phyloP scores from a whole-genome alignment of 2,888 invertebrate species.

The Rhagium mordax region DNA sequence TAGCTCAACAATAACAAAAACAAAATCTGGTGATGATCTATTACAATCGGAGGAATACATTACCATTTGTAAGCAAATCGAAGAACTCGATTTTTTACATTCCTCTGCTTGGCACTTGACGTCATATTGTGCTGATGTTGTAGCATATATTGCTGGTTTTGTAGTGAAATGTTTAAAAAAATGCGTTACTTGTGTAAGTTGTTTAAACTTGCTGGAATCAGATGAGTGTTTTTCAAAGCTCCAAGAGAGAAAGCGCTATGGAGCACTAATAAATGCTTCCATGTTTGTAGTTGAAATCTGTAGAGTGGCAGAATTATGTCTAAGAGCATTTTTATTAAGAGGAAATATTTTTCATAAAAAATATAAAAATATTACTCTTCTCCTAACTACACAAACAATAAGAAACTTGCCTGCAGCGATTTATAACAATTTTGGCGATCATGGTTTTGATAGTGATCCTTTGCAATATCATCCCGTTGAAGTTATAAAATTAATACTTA shows the following conservation, averaged over 20 bases:
- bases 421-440: not conserved
- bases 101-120: not conserved
- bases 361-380: not conserved
- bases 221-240: constrained; percentile 25
- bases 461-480: not conserved
- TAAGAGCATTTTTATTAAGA: constrained; percentile 35
- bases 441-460: not conserved
- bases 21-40: not conserved
- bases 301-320: constrained; percentile 33
- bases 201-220: constrained; percentile 29
- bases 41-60: not conserved
- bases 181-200: constrained; percentile 29
- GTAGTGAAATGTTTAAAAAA: constrained; percentile 31
- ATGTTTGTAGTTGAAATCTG: constrained; percentile 36
- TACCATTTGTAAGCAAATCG: not conserved
- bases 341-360: constrained; percentile 37
- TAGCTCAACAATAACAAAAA: not conserved
- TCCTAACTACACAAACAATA: constrained; percentile 20
- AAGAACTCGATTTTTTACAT: not conserved
- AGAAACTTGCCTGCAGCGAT: constrained; percentile 17
- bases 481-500: not conserved
- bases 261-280: constrained; percentile 30
- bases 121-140: constrained; percentile 12
- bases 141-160: constrained; percentile 33
- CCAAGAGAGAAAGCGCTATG: constrained; percentile 36